phyloP scores from a whole-genome alignment of 2,797 vertebrate species.

The Anniella stebbinsi region DNA sequence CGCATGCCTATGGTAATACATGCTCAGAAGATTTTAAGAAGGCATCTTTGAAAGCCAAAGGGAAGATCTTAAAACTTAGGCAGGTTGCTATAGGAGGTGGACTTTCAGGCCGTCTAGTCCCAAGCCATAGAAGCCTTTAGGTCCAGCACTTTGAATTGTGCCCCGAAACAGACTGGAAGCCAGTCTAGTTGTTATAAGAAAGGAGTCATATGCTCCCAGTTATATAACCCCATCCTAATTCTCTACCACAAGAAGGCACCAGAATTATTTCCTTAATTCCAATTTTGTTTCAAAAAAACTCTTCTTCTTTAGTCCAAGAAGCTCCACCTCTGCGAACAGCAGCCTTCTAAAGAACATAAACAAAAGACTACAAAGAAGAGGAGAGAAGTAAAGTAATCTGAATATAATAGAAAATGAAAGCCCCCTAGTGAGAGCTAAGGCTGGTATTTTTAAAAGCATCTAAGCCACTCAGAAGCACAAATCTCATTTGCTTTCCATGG shows the following conservation, averaged over 20 bases:
- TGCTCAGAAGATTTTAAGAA: neutral
- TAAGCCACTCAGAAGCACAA: constrained; percentile 18
- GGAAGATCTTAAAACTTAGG: neutral
- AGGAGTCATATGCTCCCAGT: neutral
- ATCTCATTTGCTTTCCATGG: constrained; percentile 8
- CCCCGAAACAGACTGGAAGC: neutral
- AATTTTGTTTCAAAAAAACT: neutral
- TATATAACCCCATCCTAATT: neutral
- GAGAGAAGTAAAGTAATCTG: neutral
- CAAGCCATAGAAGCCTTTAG: too few relatives aligned
- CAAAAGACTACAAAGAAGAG: neutral
- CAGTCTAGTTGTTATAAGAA: too few relatives aligned
- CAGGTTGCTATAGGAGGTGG: too few relatives aligned
- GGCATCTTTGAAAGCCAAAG: neutral
- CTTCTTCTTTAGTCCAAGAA: neutral
- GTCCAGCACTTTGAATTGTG: neutral
- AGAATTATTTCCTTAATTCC: neutral
- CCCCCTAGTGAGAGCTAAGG: constrained; percentile 10
- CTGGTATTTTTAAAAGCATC: constrained; percentile 5
- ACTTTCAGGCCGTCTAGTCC: too few relatives aligned
- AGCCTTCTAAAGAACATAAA: constrained; percentile 19
- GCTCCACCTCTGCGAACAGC: neutral
- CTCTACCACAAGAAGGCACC: accelerated
- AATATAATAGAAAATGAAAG: neutral
- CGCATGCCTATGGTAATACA: too few relatives aligned